phyloP scores from a whole-genome alignment of 2,888 invertebrate genomes.

The Eupithecia inturbata region DNA sequence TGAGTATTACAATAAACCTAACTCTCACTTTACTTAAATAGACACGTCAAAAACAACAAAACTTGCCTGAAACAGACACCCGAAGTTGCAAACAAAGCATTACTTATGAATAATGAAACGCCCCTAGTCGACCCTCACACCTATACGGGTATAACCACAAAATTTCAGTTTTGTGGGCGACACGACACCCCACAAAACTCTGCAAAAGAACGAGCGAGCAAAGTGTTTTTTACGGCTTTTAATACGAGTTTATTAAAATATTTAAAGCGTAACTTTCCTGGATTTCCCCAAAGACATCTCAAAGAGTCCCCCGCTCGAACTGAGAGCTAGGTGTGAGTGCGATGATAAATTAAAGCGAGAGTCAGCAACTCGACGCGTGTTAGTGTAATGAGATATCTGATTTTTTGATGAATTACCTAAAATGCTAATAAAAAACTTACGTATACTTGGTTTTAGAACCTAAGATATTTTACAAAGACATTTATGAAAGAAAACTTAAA shows the following conservation, averaged over 20 bases:
- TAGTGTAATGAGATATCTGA: conserved; percentile 59
- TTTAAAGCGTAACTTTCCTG: conserved; percentile 80
- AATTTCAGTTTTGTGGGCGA: conserved; percentile 60
- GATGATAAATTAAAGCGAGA: conserved; percentile 78
- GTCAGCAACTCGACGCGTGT: conserved; percentile 58
- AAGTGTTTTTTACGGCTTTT: conserved; percentile 82
- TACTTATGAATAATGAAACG: conserved; percentile 80
- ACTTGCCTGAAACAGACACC: conserved; percentile 66
- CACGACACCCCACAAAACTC: conserved; percentile 53
- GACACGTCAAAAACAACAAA: conserved; percentile 71
- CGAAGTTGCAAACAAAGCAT: conserved; percentile 75
- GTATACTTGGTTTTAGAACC: neutral
- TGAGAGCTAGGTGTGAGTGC: conserved; percentile 64
- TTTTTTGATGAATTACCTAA: conserved; percentile 28
- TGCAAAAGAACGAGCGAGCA: conserved; percentile 72
- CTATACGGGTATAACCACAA: conserved; percentile 53
- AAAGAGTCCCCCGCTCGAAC: conserved; percentile 69
- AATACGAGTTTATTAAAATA: conserved; percentile 84
- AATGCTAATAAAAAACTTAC: neutral
- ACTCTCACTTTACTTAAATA: conserved; percentile 50
- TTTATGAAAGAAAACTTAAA: neutral
- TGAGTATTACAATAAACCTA: conserved; percentile 38
- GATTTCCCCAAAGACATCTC: conserved; percentile 81
- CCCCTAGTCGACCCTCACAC: conserved; percentile 55
- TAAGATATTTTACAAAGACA: neutral